phyloP scores from a whole-genome alignment of 2,888 invertebrate species.

The Spisula subtruncata region DNA sequence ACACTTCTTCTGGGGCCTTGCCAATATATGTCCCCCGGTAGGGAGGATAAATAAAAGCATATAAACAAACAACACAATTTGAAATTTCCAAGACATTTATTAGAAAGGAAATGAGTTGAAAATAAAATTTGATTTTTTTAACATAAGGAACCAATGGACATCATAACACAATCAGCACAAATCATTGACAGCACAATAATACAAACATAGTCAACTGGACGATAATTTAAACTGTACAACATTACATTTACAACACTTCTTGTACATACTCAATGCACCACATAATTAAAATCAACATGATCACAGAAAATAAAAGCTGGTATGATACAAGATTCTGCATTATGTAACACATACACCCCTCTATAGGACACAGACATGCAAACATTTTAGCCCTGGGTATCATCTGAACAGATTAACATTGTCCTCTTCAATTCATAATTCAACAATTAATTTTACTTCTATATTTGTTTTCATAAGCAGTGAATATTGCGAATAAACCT shows the following conservation, averaged over 20 bases:
- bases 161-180: slow-evolving; percentile 20
- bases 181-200: slow-evolving; percentile 5
- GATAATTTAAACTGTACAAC: slow-evolving; percentile 1
- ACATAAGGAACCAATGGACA: neutral
- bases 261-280: neutral
- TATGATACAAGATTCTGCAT: too few relatives aligned
- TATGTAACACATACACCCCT: too few relatives aligned
- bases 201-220: neutral
- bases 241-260: neutral
- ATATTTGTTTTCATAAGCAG: too few relatives aligned
- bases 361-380: too few relatives aligned
- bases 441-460: too few relatives aligned
- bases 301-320: slow-evolving; percentile 2
- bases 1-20: too few relatives aligned
- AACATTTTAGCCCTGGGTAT: too few relatives aligned
- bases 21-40: too few relatives aligned
- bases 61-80: neutral
- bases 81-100: neutral
- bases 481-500: too few relatives aligned
- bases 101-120: slow-evolving; percentile 11
- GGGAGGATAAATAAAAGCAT: too few relatives aligned
- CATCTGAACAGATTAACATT: too few relatives aligned
- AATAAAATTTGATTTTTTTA: neutral
- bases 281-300: neutral
- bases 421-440: too few relatives aligned